Evolutionary conservation across 1,140 invertebrate genomes (phyloP), one percentile per base, ranked within the genome.

Genomic region (Andricus grossulariae): DNA sequence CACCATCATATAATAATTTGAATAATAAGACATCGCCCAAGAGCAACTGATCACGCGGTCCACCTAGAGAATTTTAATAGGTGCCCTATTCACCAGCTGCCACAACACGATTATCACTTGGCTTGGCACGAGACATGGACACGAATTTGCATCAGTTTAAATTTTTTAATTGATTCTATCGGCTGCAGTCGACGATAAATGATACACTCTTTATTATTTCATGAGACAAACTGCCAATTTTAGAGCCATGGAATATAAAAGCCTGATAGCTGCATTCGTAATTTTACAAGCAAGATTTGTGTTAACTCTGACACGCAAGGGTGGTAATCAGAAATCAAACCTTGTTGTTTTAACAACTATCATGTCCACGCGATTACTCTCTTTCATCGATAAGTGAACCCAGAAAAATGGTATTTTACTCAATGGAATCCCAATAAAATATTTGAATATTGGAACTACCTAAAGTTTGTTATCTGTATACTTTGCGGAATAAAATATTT

Each of bases 1-100:
- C 18, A 15, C 5, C 19, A 73, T 55, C 16, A 39, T 49, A 74
- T 70, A 45, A 73, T 52, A 72, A 82, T 82, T 83, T 79, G 74
- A 83, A 84, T 83, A 82, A 84, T 80, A 75, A 73, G 78, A 39
- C 75, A 79, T 75, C 73, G 25, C 19, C 66, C 32, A 54, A 60
- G 66, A 76, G 74, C 81, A 80, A 83, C 84, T 86, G 83, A 86
- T 86, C 84, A 86, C 73, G 73, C 73, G 71, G 78, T 82, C 81
- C 79, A 81, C 74, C 75, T 77, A 82, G 80, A 74, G 82, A 84
- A 83, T 86, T 83, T 84, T 84, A 84, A 86, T 86, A 73, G 80
- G 76, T 54, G 73, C 49, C 72, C 78, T 80, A 83, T 81, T 80
- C 76, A 80, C 76, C 82, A 83, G 72, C 74, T 83, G 80, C 78